A percentile compares a stretch with the other conserved stretches of the same genome.
Evolutionary conservation across 35 echinoderm and acorn worm genomes (phyloP).

Genomic region (Heliocidaris tuberculata): DNA sequence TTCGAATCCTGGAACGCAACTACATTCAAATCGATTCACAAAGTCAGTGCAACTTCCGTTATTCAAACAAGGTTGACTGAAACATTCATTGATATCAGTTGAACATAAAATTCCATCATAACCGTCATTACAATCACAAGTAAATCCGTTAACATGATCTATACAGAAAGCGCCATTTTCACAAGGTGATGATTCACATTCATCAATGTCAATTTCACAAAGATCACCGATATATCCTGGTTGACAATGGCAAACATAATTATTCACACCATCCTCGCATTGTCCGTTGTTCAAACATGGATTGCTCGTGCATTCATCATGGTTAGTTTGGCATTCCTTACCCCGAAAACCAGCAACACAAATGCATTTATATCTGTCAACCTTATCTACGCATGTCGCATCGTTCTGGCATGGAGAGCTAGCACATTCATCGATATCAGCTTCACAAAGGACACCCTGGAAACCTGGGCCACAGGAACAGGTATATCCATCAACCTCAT

Average conservation of each 20-base stretch:
- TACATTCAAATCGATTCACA: slow-evolving; percentile 63
- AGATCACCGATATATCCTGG: slow-evolving; percentile 61
- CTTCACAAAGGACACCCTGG: slow-evolving; percentile 41
- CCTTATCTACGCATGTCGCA: slow-evolving; percentile 40
- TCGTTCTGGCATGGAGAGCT: slow-evolving; percentile 52
- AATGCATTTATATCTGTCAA: slow-evolving; percentile 48
- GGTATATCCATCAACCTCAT: slow-evolving; percentile 26
- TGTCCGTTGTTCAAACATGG: slow-evolving; percentile 45
- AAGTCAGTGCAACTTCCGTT: slow-evolving; percentile 59
- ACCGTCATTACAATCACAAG: slow-evolving; percentile 31
- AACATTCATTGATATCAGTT: slow-evolving; percentile 79
- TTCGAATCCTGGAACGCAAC: slow-evolving; percentile 57
- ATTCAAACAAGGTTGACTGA: slow-evolving; percentile 70
- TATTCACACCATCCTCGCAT: slow-evolving; percentile 34
- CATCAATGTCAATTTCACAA: slow-evolving; percentile 81
- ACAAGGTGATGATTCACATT: slow-evolving; percentile 68
- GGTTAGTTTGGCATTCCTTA: slow-evolving; percentile 26
- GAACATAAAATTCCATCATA: slow-evolving; percentile 5
- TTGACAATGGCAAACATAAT: slow-evolving; percentile 48
- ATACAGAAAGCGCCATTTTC: slow-evolving; percentile 42
- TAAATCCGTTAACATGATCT: slow-evolving; percentile 42
- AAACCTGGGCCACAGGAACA: slow-evolving; percentile 50
- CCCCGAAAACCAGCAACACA: slow-evolving; percentile 57
- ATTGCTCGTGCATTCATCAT: slow-evolving; percentile 47
- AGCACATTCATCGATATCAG: slow-evolving; percentile 56